Conservation (phyloP, 2,888 invertebrate genomes). For the Julus scandinavius region DNA sequence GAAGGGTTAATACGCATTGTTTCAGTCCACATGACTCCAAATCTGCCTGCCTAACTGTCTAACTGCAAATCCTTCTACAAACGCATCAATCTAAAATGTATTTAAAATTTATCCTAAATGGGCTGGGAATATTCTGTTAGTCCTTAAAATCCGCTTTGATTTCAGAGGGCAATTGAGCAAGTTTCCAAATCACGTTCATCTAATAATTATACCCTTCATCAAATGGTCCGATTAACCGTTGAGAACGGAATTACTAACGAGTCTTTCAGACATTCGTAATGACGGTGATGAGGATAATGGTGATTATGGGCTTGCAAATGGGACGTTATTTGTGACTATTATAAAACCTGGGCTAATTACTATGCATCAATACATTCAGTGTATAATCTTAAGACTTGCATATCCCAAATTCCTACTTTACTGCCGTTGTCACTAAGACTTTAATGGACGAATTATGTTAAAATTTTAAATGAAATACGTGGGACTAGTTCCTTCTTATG, state of each 20-base stretch:
- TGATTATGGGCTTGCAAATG: background rate
- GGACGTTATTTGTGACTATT: background rate
- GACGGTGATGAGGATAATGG: background rate
- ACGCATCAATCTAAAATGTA: background rate
- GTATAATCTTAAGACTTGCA: background rate
- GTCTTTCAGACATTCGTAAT: background rate
- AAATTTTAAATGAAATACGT: background rate
- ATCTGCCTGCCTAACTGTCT: background rate
- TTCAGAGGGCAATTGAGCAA: background rate
- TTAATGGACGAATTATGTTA: background rate
- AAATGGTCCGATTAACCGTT: background rate
- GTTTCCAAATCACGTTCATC: background rate
- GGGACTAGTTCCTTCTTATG: background rate
- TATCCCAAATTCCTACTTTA: background rate
- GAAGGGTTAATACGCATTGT: too few relatives aligned
- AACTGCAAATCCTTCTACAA: background rate
- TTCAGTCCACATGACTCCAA: too few relatives aligned
- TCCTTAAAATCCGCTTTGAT: background rate
- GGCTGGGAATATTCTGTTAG: background rate
- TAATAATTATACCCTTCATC: background rate
- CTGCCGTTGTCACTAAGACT: background rate
- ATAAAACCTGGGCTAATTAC: slow-evolving; percentile 13
- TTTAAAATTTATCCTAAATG: background rate
- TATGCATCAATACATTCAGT: background rate
- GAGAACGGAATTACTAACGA: background rate